These are phyloP conservation scores for Fragum fragum DNA, from an alignment of 2,888 invertebrate species.

Conservation along the genomic window DNA sequence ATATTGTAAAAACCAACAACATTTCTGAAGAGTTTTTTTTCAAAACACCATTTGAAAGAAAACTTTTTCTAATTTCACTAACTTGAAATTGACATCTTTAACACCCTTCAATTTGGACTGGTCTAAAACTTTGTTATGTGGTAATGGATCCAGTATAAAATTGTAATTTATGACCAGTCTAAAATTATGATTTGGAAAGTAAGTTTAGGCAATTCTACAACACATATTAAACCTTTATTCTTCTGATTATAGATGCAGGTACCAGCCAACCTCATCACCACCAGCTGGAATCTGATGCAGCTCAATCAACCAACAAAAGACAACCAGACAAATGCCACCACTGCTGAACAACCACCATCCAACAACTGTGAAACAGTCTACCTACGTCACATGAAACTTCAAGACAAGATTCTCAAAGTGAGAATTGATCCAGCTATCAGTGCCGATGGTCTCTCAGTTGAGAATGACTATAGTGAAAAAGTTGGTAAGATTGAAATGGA, in stretches of 20 bases:
- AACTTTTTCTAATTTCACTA: no score
- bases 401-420: slow-evolving; percentile 70
- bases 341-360: slow-evolving; percentile 18
- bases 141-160: no score
- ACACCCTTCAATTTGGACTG: no score
- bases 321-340: slow-evolving; percentile 35
- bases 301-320: slow-evolving; percentile 42
- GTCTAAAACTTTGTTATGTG: no score
- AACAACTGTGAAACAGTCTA: slow-evolving; percentile 58
- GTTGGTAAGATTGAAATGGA: slow-evolving; percentile 73
- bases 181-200: no score
- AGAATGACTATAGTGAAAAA: slow-evolving; percentile 71
- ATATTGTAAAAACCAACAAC: no score
- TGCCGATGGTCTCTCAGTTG: slow-evolving; percentile 67
- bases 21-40: no score
- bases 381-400: slow-evolving; percentile 65
- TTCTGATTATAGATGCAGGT: slow-evolving; percentile 67
- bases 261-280: slow-evolving; percentile 76
- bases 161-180: no score
- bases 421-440: slow-evolving; percentile 60
- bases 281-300: slow-evolving; percentile 69
- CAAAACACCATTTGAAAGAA: no score
- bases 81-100: no score
- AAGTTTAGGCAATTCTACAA: no score
- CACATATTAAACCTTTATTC: no score